Conservation (phyloP, 37 sponge, comb jelly and placozoan species). For the Ianthella basta region DNA sequence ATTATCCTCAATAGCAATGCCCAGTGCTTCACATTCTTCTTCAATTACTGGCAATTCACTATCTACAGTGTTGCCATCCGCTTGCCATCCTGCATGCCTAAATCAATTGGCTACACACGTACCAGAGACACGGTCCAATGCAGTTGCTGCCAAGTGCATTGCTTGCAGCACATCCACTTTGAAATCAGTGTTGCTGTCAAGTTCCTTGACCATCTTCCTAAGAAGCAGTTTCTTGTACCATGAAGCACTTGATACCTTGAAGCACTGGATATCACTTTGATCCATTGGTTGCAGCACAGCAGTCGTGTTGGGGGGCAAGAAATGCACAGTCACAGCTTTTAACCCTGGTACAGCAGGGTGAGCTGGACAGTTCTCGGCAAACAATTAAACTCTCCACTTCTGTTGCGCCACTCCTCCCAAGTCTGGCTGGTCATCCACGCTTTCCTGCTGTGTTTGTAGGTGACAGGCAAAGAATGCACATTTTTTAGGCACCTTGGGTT, state of each 20-base stretch:
- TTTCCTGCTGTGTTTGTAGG: slow-evolving; percentile 9
- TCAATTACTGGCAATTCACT: slow-evolving; percentile 4
- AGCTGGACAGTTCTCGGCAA: slow-evolving; percentile 10
- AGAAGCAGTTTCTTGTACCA: slow-evolving; percentile 19
- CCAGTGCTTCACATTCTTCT: slow-evolving; percentile 5
- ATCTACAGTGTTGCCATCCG: slow-evolving; percentile 3
- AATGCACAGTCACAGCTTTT: slow-evolving; percentile 12
- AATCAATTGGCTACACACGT: neutral
- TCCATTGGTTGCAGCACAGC: slow-evolving; percentile 16
- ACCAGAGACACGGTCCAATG: slow-evolving; percentile 16
- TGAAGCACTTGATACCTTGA: slow-evolving; percentile 12
- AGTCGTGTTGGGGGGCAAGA: slow-evolving; percentile 20
- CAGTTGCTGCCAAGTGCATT: neutral
- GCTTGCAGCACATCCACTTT: slow-evolving; percentile 14
- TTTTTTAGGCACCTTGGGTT: slow-evolving; percentile 2
- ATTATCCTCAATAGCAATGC: neutral
- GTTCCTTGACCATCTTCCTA: slow-evolving; percentile 5
- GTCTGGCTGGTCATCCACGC: slow-evolving; percentile 10
- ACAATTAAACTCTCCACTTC: neutral
- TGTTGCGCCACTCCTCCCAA: slow-evolving; percentile 26
- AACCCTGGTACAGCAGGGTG: slow-evolving; percentile 9
- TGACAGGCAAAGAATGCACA: slow-evolving; percentile 8
- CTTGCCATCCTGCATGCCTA: slow-evolving; percentile 16
- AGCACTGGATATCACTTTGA: too few relatives aligned
- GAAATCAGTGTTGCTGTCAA: slow-evolving; percentile 1